These are phyloP conservation scores for Parambassis ranga DNA, from an alignment of 2,797 vertebrate genomes.

Conservation along the genomic window DNA sequence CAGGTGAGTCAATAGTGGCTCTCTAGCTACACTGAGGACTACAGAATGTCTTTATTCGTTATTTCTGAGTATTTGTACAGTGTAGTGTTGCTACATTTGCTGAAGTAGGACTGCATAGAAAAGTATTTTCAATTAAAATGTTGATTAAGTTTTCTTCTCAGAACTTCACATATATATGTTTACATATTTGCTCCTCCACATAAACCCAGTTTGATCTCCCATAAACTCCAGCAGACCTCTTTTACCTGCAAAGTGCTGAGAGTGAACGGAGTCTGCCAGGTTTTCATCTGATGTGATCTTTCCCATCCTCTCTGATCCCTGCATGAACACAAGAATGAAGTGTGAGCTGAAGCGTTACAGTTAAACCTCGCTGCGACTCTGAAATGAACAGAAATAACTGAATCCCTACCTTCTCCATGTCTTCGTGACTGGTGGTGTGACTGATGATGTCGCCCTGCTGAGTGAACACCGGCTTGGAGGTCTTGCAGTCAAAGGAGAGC, in stretches of 20 bases:
- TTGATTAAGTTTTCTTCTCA: too few relatives aligned
- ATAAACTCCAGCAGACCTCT: not conserved
- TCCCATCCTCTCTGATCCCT: conserved; percentile 79
- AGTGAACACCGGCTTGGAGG: conserved; percentile 75
- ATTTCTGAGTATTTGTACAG: too few relatives aligned
- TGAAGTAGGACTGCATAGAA: too few relatives aligned
- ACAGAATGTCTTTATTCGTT: too few relatives aligned
- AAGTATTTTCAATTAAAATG: too few relatives aligned
- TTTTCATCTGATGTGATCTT: conserved; percentile 87
- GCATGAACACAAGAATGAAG: conserved; percentile 9
- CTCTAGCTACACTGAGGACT: too few relatives aligned
- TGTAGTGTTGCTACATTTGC: too few relatives aligned
- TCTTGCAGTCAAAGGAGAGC: conserved; percentile 83
- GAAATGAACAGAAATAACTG: not conserved
- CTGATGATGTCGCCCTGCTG: conserved; percentile 85
- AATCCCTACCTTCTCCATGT: conserved; percentile 66
- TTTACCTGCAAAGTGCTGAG: conserved; percentile 90
- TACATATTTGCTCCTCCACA: too few relatives aligned
- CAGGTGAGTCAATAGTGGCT: too few relatives aligned
- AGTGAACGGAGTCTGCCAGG: conserved; percentile 83
- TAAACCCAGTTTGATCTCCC: not conserved
- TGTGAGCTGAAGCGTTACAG: too few relatives aligned
- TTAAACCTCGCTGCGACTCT: too few relatives aligned
- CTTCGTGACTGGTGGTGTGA: conserved; percentile 81
- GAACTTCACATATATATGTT: too few relatives aligned